These are phyloP conservation scores for Temnothorax nylanderi DNA, from an alignment of 1,140 invertebrate species.

Conservation along the genomic window DNA sequence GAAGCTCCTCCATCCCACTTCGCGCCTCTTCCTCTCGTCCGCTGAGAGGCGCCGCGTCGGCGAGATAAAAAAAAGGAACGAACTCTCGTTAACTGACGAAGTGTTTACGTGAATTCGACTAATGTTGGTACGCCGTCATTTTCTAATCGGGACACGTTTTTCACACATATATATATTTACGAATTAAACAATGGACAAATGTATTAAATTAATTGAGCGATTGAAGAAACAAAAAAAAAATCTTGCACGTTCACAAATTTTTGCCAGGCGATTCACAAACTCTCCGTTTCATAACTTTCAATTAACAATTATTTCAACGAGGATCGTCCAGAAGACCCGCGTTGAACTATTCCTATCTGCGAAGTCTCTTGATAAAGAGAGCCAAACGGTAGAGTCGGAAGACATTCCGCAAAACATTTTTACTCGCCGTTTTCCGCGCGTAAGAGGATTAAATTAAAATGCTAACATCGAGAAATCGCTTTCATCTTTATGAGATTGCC, in stretches of 20 bases:
- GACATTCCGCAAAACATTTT: constrained; percentile 57
- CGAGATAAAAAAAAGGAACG: neutral
- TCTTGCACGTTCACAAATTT: neutral
- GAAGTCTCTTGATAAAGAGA: constrained; percentile 43
- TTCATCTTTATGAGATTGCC: constrained; percentile 62
- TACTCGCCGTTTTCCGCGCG: constrained; percentile 52
- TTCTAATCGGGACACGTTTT: neutral
- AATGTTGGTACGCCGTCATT: neutral
- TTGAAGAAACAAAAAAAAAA: neutral
- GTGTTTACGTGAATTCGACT: neutral
- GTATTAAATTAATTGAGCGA: neutral
- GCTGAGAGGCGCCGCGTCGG: neutral
- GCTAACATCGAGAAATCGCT: constrained; percentile 61
- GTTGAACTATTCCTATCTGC: constrained; percentile 9
- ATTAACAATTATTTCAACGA: constrained; percentile 28
- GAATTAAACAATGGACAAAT: neutral
- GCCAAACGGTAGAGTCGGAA: constrained; percentile 36
- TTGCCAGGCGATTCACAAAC: too few relatives aligned
- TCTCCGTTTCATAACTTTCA: constrained; percentile 14
- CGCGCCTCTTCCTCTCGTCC: neutral
- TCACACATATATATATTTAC: neutral
- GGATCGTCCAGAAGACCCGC: neutral
- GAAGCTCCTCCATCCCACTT: neutral
- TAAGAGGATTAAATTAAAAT: constrained; percentile 62
- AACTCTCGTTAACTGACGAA: neutral